Percentiles rank a stretch among this genome's conserved stretches.
Conservation (phyloP, 2,113 vertebrate species). For the Larimichthys crocea region DNA sequence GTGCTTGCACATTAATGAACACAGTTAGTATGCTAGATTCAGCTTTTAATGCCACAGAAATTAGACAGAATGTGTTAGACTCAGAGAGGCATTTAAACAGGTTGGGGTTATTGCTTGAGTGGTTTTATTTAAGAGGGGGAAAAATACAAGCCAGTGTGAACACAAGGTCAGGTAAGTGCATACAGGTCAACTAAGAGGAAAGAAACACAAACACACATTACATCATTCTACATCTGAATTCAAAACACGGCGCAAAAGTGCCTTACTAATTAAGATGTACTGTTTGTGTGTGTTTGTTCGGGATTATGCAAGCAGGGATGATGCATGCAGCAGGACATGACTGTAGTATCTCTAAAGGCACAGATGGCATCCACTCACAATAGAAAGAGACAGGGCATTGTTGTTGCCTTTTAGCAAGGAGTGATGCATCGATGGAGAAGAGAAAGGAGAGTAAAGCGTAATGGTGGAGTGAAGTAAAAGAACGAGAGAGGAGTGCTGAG, state of each 20-base stretch:
- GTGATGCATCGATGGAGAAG: conserved; percentile 67
- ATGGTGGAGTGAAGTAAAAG: conserved; percentile 58
- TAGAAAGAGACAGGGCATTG: conserved; percentile 64
- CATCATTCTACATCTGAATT: conserved; percentile 54
- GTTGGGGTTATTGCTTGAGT: background rate
- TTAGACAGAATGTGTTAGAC: background rate
- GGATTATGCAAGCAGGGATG: conserved; percentile 57
- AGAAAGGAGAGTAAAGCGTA: conserved; percentile 58
- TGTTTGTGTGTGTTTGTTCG: conserved; percentile 47
- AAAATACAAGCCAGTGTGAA: conserved; percentile 1
- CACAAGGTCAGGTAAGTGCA: conserved; percentile 39
- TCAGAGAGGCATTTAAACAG: background rate
- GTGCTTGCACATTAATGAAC: background rate
- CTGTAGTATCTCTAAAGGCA: conserved; percentile 72
- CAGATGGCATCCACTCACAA: conserved; percentile 72
- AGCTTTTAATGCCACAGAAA: background rate
- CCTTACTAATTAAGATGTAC: conserved; percentile 63
- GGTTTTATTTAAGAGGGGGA: background rate
- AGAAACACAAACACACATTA: conserved; percentile 40
- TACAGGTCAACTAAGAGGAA: conserved; percentile 46
- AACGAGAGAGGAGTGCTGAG: conserved; percentile 60
- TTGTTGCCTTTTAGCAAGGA: conserved; percentile 69
- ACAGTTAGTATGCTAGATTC: background rate
- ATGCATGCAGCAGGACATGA: conserved; percentile 57
- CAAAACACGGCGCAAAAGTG: conserved; percentile 44